Conservation (phyloP, 64 coral and sea anemone species). For the Stichodactyla mertensii region DNA sequence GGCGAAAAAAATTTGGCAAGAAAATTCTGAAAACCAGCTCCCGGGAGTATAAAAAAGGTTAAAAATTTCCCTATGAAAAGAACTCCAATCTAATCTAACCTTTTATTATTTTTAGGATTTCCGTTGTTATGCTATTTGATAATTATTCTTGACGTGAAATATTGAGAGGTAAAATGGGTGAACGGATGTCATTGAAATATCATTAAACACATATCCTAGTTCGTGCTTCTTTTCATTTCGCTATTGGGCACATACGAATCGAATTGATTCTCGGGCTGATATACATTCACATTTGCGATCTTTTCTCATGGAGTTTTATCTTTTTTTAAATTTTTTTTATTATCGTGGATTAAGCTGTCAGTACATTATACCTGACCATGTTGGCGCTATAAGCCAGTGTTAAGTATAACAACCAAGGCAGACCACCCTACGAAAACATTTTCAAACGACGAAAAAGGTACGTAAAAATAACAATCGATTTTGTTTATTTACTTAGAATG, state of each 20-base stretch:
- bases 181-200: neutral
- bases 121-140: neutral
- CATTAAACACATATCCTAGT: too few species aligned
- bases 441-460: neutral
- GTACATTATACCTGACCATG: neutral
- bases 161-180: neutral
- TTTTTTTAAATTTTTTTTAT: neutral
- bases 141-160: neutral
- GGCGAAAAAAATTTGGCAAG: too few species aligned
- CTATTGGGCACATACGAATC: neutral
- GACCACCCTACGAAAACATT: neutral
- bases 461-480: neutral
- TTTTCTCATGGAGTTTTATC: neutral
- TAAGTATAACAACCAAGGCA: neutral
- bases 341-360: neutral
- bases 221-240: neutral
- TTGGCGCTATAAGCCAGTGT: neutral
- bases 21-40: too few species aligned
- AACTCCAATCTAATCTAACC: neutral
- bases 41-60: too few species aligned
- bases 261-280: neutral
- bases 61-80: neutral
- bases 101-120: conserved; percentile 3
- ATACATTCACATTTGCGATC: neutral
- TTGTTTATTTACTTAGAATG: neutral